Evolutionary conservation across 1,140 invertebrate genomes (phyloP).

Genomic region (Argopecten irradians): DNA sequence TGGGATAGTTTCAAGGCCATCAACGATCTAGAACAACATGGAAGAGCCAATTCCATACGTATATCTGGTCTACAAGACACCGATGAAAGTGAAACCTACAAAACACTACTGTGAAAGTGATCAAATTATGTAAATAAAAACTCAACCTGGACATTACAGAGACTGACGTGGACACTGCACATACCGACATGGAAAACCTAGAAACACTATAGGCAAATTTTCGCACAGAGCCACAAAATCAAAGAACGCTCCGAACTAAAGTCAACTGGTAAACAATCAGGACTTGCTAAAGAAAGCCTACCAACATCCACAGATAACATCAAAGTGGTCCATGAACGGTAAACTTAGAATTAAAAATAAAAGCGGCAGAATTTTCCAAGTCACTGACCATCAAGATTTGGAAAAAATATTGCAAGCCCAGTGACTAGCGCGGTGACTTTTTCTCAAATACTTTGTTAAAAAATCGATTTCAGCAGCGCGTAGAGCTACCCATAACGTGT

Average conservation of each 20-base stretch:
- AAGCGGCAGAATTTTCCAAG: not conserved
- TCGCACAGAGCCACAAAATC: not conserved
- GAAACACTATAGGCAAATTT: not conserved
- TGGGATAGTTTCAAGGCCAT: not conserved
- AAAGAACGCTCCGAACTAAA: not conserved
- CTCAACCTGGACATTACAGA: not conserved
- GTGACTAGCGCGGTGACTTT: not conserved
- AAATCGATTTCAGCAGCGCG: no score
- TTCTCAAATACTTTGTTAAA: no score
- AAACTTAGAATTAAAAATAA: not conserved
- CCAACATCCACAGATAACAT: not conserved
- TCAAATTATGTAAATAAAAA: not conserved
- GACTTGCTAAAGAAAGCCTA: not conserved
- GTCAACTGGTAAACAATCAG: not conserved
- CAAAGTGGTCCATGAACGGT: not conserved
- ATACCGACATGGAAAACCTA: not conserved
- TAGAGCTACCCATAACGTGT: no score
- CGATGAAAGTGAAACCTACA: not conserved
- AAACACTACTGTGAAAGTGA: not conserved
- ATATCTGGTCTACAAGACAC: not conserved
- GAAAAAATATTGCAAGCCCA: not conserved
- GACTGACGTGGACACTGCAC: not conserved
- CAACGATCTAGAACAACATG: not conserved
- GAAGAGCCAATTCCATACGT: not conserved
- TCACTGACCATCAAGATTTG: not conserved